Base-by-base conservation (phyloP, 2,113 vertebrate genomes). In the Leptobrachium leishanense region DNA sequence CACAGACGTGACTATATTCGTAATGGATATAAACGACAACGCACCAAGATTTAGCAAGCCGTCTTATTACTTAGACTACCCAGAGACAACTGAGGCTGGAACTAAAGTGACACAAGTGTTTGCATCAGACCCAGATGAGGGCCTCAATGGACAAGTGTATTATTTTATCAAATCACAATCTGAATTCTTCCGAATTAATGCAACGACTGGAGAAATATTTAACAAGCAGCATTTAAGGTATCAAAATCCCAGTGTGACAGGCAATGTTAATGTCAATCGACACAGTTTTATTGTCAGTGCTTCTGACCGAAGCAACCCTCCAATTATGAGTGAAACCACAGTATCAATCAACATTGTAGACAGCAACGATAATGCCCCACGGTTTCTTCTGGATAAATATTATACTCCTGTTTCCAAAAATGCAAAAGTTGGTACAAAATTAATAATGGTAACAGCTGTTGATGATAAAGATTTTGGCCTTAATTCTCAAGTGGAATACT, bases 121-220 rank as follows among this genome's bases (percentile, higher is more conserved):
- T 2, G 97, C 98, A 15, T 89, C 91, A 0, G 98, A 99, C 89
- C 95, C 95, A 0, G 98, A 99, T 10, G 92, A 96, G 42, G 96
- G 93, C 0, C 89, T 92, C 0, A 99, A 99, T 0, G 95, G 98
- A 20, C 96, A 97, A 82, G 91, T 99, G 42, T 98, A 98, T 88
- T 99, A 98, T 77, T 96, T 98, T 77, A 96, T 99, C 43, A 93
- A 96, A 77, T 98, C 97, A 15, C 96, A 98, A 84, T 97, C 98
- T 0, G 98, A 99, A 82, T 97, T 95, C 82, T 99, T 99, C 87
- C 85, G 96, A 77, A 98, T 99, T 43, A 97, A 98, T 5, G 91
- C 97, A 31, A 95, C 91, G 85, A 92, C 96, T 0, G 98, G 98
- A 10, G 95, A 95, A 81, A 94, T 99, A 84, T 96, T 95, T 75